Percentiles rank a stretch among this genome's conserved stretches.
phyloP scores from a whole-genome alignment of 2,797 vertebrate genomes.

The Parambassis ranga region DNA sequence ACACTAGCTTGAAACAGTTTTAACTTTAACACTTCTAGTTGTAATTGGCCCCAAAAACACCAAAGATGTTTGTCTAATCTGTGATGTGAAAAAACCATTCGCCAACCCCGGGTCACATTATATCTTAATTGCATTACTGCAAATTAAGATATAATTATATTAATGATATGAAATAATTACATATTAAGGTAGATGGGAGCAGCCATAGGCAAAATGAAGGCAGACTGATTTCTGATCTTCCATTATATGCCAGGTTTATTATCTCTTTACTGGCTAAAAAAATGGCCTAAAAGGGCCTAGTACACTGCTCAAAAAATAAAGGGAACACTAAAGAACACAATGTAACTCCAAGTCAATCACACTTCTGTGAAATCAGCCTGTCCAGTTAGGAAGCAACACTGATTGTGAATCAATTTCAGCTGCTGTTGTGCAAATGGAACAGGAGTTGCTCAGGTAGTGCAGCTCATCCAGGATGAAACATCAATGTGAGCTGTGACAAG shows the following conservation, averaged over 20 bases:
- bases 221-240: slow-evolving; percentile 1
- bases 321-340: no score
- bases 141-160: no score
- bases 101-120: slow-evolving; percentile 45
- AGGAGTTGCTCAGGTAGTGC: no score
- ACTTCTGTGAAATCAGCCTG: no score
- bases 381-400: no score
- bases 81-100: slow-evolving; percentile 38
- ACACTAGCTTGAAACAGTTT: neutral
- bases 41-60: slow-evolving; percentile 33
- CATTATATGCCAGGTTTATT: slow-evolving; percentile 25
- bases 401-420: no score
- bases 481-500: no score
- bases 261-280: neutral
- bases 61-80: slow-evolving; percentile 43
- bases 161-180: slow-evolving; percentile 26
- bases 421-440: no score
- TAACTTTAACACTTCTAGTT: neutral
- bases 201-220: neutral
- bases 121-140: slow-evolving; percentile 46
- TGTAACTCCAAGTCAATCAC: no score
- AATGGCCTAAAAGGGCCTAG: slow-evolving; percentile 21
- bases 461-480: no score
- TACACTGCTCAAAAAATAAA: no score
- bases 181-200: slow-evolving; percentile 16